Percentiles rank a stretch among this genome's conserved stretches.
Evolutionary conservation across 2,888 invertebrate species (phyloP).

Genomic region (Noctua janthe): DNA sequence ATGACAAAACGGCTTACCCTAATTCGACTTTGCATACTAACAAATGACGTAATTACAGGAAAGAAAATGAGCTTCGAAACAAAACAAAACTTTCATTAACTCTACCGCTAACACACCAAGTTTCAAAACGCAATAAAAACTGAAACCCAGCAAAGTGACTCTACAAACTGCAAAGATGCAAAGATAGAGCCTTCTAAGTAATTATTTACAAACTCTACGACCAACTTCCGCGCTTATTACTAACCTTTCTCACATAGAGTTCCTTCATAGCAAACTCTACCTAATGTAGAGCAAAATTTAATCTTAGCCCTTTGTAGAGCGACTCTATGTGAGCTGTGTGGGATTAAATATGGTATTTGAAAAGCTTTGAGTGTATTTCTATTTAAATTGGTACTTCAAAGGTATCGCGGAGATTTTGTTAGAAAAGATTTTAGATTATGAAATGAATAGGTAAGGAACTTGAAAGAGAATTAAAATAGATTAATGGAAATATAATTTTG

Average conservation of each 20-base stretch:
- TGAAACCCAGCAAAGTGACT: slow-evolving; percentile 1
- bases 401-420: background rate
- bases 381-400: background rate
- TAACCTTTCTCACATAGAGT: slow-evolving; percentile 11
- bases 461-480: background rate
- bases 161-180: slow-evolving; percentile 31
- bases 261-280: slow-evolving; percentile 30
- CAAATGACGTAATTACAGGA: background rate
- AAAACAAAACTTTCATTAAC: background rate
- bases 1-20: too few species aligned
- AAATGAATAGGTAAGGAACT: background rate
- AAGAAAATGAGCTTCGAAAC: background rate
- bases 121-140: slow-evolving; percentile 37
- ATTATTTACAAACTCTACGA: slow-evolving; percentile 41
- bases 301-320: slow-evolving; percentile 32
- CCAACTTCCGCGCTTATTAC: slow-evolving; percentile 32
- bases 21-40: background rate
- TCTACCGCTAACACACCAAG: background rate
- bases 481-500: background rate
- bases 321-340: slow-evolving; percentile 15
- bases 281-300: slow-evolving; percentile 44
- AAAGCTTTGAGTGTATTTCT: slow-evolving; percentile 8
- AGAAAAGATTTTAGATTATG: background rate
- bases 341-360: slow-evolving; percentile 2
- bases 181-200: slow-evolving; percentile 11